Conservation (phyloP, 2,797 vertebrate species). For the Remorina albescens region DNA sequence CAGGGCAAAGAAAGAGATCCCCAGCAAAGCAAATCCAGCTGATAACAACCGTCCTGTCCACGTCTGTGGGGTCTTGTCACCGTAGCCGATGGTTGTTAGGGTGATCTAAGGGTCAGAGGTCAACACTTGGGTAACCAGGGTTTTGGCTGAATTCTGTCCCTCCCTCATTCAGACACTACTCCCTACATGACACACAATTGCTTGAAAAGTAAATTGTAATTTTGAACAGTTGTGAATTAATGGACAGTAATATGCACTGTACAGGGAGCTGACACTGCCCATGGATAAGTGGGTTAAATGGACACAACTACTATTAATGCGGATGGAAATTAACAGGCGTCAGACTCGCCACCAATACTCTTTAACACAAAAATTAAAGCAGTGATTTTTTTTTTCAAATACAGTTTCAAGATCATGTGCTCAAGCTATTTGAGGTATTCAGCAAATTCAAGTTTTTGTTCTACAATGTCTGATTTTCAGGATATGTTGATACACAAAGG, state of each 20-base stretch:
- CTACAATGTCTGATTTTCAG: background rate
- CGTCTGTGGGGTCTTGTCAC: conserved; percentile 97
- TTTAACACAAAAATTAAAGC: background rate
- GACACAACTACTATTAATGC: background rate
- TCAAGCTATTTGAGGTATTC: too few species aligned
- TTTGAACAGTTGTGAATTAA: background rate
- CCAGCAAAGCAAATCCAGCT: conserved; percentile 95
- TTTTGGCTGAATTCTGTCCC: background rate
- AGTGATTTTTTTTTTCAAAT: too few species aligned
- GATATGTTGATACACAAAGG: background rate
- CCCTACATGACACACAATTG: background rate
- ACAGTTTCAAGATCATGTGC: too few species aligned
- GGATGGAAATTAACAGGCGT: background rate
- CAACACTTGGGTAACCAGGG: conserved; percentile 2
- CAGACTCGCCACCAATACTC: background rate
- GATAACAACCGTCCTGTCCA: conserved; percentile 97
- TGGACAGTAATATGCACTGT: too few species aligned
- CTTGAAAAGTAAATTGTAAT: background rate
- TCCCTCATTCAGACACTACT: background rate
- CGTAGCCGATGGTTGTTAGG: conserved; percentile 96
- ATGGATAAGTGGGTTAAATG: background rate
- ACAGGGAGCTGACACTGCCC: too few species aligned
- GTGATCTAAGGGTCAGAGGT: conserved; percentile 89
- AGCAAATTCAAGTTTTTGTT: background rate
- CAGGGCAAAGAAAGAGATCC: conserved; percentile 98